Conservation (phyloP, 2,888 invertebrate species). For the Pandemis corylana region DNA sequence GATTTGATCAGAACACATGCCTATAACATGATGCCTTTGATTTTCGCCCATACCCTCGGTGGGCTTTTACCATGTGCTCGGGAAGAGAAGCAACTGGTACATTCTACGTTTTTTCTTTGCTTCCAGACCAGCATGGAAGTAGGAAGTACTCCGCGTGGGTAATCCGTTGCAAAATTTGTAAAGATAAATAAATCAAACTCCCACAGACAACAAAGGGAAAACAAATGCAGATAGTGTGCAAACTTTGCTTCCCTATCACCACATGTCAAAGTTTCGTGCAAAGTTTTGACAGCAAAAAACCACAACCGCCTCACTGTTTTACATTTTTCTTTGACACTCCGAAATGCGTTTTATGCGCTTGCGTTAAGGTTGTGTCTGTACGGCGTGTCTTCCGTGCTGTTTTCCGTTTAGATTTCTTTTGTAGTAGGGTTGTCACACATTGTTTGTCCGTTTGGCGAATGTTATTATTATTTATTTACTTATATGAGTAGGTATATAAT, state of each 20-base stretch:
- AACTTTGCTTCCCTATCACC: slow-evolving; percentile 43
- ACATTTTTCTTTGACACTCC: background rate
- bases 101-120: too few relatives aligned
- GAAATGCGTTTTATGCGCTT: background rate
- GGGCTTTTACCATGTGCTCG: too few relatives aligned
- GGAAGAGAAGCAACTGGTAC: too few relatives aligned
- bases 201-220: slow-evolving; percentile 27
- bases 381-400: background rate
- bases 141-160: too few relatives aligned
- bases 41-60: too few relatives aligned
- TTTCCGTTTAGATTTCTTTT: slow-evolving; percentile 37
- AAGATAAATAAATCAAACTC: background rate
- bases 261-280: slow-evolving; percentile 40
- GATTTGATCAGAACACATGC: too few relatives aligned
- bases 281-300: slow-evolving; percentile 50
- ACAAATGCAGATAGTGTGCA: slow-evolving; percentile 38
- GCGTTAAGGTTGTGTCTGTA: slow-evolving; percentile 7
- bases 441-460: background rate
- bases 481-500: too few relatives aligned
- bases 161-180: too few relatives aligned
- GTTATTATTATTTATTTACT: background rate
- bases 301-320: slow-evolving; percentile 28
- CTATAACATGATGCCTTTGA: too few relatives aligned
- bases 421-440: slow-evolving; percentile 15
- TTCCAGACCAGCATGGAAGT: too few relatives aligned